Evolutionary conservation across 2,797 vertebrate genomes (phyloP).

Genomic region (Xenops minutus): DNA sequence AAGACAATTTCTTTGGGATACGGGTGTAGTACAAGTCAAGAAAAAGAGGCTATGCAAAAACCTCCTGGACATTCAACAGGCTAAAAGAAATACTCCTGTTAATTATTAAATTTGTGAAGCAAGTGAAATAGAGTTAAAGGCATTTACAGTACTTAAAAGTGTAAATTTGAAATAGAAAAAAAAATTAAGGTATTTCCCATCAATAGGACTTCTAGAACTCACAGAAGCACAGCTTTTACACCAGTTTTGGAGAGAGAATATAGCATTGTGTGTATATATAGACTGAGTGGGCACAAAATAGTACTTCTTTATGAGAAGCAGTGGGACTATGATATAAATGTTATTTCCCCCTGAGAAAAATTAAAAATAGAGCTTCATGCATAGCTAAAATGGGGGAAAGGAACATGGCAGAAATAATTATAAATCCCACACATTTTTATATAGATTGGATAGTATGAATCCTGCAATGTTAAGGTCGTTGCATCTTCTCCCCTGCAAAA

Average conservation of each 20-base stretch:
- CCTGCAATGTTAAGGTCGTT: neutral
- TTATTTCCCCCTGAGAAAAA: neutral
- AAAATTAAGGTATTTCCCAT: neutral
- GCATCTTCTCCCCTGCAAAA: neutral
- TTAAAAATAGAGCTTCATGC: neutral
- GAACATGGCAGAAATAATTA: neutral
- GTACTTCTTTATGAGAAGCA: neutral
- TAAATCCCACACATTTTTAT: rapidly evolving
- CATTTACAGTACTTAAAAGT: neutral
- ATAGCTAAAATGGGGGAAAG: neutral
- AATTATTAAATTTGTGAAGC: neutral
- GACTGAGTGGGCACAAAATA: neutral
- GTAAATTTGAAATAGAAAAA: neutral
- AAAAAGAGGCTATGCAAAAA: neutral
- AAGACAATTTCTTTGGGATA: neutral
- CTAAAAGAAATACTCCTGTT: neutral
- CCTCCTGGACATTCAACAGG: neutral
- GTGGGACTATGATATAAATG: neutral
- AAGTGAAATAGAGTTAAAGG: neutral
- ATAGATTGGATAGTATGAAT: rapidly evolving
- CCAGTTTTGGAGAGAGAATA: neutral
- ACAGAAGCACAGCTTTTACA: neutral
- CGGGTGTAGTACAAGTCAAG: neutral
- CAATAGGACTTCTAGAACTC: neutral
- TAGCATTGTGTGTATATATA: neutral